Base-by-base conservation (phyloP, 2,797 vertebrate species). In the Delichon dasypus region DNA sequence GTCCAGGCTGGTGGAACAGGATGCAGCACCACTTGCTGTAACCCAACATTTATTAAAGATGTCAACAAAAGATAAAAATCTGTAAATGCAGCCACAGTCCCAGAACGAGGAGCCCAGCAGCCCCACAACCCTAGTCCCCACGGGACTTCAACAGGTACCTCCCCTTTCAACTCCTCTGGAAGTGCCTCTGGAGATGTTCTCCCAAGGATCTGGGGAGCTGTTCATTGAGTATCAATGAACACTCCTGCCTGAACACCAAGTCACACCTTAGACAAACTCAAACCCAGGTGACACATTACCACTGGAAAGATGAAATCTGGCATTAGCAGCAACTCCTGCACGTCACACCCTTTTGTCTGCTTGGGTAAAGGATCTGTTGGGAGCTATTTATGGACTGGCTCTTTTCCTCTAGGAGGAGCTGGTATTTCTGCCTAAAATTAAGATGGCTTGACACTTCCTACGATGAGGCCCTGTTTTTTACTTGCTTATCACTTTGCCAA, bases 371-470 rank as follows among this genome's bases (percentile, higher is more conserved):
- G 94, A 94, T 90, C 93, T 95, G 95, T 58, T 93, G 84, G 74
- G 79, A 94, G 93, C 94, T 96, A 97, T 97, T 96, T 97, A 90
- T 0, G 29, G 64, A 88, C 83, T 94, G 91, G 88, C 94, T 91
- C 84, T 93, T 96, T 96, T 91, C 94, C 95, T 95, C 94, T 95
- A 96, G 94, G 91, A 95, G 95, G 95, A 95, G 95, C 95, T 95
- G 95, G 95, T 97, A 96, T 94, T 89, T 96, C 88, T 94, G 95
- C 94, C 96, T 97, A 94, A 94, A 96, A 96, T 97, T 95, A 96
- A 95, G 95, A 92, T 84, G 81, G 85, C 74, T 95, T 96, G 94
- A 97, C 95, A 96, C 94, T 97, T 96, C 95, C 95, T 90, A 96
- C 95, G 94, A 96, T 12, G 64, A 96, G 85, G 88, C 88, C 95